Base-by-base conservation (phyloP, 2,797 vertebrate species). In the Lutjanus argentimaculatus region DNA sequence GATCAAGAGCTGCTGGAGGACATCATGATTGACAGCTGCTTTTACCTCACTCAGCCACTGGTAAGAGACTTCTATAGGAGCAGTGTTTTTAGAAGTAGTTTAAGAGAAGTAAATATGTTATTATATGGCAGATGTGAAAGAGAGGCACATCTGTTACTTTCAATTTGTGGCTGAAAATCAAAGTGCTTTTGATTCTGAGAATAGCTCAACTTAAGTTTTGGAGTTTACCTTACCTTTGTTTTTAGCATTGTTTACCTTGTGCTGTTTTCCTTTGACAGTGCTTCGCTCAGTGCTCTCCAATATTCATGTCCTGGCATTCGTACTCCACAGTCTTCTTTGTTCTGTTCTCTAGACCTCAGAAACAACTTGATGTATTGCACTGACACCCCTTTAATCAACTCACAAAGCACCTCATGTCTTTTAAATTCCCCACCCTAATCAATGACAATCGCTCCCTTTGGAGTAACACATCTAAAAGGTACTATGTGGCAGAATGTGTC, bases 1-100 rank as follows among this genome's bases (percentile, higher is more conserved):
- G 98, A 98, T 95, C 97, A 98, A 95, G 95, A 96, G 86, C 93
- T 98, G 84, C 94, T 99, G 88, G 97, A 98, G 95, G 95, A 95
- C 84, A 92, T 99, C 62, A 86, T 99, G 93, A 93, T 95, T 92
- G 96, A 97, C 88, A 98, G 97, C 85, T 90, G 87, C 79, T 92
- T 95, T 88, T 95, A 96, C 81, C 92, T 95, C 2, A 92, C 91
- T 80, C 93, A 95, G 49, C 92, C 92, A 90, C 92, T 97, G 90
- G 97, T 99, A 95, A 96, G 97, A 95, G 85, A 49, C 21, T 58
- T 77, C 49, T 8, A 53, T 9, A n/a, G 42, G 5, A 46, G 48
- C 25, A 46, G 22, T 56, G 16, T 25, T 22, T 79, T 48, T 76
- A 72, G 14, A 22, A 42, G 30, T 25, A 30, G 25, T 57, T 73